Percentiles rank a stretch among this genome's conserved stretches.
Conservation (phyloP, 2,888 invertebrate species). For the Nemurella pictetii region DNA sequence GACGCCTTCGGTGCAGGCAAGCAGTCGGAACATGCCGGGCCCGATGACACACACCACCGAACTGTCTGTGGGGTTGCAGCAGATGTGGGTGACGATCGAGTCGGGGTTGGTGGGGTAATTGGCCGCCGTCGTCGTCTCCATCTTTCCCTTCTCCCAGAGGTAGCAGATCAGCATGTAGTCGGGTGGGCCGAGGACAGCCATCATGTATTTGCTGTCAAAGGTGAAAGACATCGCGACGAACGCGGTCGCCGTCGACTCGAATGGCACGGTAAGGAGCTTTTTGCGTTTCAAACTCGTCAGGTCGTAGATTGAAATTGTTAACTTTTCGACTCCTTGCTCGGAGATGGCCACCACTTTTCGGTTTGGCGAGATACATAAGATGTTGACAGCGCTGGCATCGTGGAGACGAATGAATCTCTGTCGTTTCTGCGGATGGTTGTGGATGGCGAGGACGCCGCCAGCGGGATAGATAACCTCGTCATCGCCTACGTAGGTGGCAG, state of each 20-base stretch:
- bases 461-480: slow-evolving; percentile 79
- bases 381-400: slow-evolving; percentile 64
- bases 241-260: slow-evolving; percentile 60
- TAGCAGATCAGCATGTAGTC: slow-evolving; percentile 81
- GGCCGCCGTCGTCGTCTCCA: slow-evolving; percentile 73
- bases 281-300: slow-evolving; percentile 68
- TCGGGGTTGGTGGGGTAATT: slow-evolving; percentile 54
- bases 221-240: slow-evolving; percentile 77
- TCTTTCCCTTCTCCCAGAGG: slow-evolving; percentile 79
- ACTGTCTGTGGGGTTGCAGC: slow-evolving; percentile 69
- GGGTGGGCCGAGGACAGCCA: slow-evolving; percentile 79
- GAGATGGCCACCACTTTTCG: slow-evolving; percentile 63
- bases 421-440: slow-evolving; percentile 70
- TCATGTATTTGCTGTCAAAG: slow-evolving; percentile 77
- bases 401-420: slow-evolving; percentile 73
- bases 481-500: slow-evolving; percentile 72
- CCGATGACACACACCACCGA: slow-evolving; percentile 71
- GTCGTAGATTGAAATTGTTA: slow-evolving; percentile 72
- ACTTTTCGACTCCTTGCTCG: slow-evolving; percentile 57
- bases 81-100: slow-evolving; percentile 49
- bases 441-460: slow-evolving; percentile 73
- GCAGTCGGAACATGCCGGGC: slow-evolving; percentile 68
- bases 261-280: slow-evolving; percentile 67
- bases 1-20: slow-evolving; percentile 75
- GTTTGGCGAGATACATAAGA: slow-evolving; percentile 58